Base-by-base conservation (phyloP, 1,140 invertebrate genomes). In the Drosophila quadrilineata region DNA sequence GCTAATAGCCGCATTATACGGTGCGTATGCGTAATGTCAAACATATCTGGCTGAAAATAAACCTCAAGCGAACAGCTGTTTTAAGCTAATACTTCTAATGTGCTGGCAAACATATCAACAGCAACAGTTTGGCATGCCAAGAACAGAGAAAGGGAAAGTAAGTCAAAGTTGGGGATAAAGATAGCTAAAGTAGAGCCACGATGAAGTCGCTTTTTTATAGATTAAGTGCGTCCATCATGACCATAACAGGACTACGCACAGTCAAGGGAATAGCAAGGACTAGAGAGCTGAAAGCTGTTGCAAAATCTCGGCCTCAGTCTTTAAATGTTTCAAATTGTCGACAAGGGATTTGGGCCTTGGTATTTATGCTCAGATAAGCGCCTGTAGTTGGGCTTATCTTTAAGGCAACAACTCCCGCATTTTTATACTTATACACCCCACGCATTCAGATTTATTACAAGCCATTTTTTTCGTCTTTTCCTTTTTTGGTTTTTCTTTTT, bases 321-420 rank as follows among this genome's bases (percentile, higher is more conserved):
- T 84, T 84, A 85, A 84, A 84, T 85, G 79, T 84, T 84, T 84
- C 79, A 73, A 85, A 84, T 84, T 71, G 79, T 75, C 79, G 63
- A 79, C 79, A 85, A 79, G 79, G 79, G 79, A 84, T 85, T 84
- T 84, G 80, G n/a, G n/a, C 56, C 66, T 52, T 63, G 79, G 79
- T 67, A 79, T 84, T 84, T 82, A 66, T 66, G 80, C 70, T 43
- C 63, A 79, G 79, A 84, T 84, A 84, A 84, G 79, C 74, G 71
- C 58, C 74, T 67, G 69, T 84, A 85, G 74, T 73, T 84, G 71
- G n/a, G 52, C 71, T 84, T 84, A 84, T 84, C 79, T 85, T 71
- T 59, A 71, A 73, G 74, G 70, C n/a, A n/a, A n/a, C n/a, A n/a
- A 85, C 74, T 68, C 62, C 68, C 63, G 54, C 63, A 75, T 64